phyloP scores from a whole-genome alignment of 2,888 invertebrate species.

The Eupithecia abbreviata region DNA sequence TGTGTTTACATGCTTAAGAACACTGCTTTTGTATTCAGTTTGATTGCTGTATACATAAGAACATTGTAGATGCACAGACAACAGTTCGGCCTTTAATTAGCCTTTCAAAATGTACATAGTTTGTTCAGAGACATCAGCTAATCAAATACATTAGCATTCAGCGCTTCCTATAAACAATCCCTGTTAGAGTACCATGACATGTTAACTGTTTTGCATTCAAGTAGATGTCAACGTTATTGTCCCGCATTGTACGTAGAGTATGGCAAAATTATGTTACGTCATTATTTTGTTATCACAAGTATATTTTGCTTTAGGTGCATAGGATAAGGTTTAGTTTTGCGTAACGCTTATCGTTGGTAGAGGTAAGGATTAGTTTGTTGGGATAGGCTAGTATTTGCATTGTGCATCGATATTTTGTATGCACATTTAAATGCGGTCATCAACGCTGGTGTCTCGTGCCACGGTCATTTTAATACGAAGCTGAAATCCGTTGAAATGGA shows the following conservation, averaged over 20 bases:
- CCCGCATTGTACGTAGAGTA: constrained; percentile 62
- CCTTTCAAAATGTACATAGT: constrained; percentile 40
- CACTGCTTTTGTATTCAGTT: background rate
- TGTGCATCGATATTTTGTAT: constrained; percentile 80
- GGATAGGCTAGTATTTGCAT: constrained; percentile 70
- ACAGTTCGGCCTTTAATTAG: constrained; percentile 38
- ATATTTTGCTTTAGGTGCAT: constrained; percentile 29
- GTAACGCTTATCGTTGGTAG: constrained; percentile 33
- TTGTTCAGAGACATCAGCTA: constrained; percentile 25
- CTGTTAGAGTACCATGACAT: constrained; percentile 70
- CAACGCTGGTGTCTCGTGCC: constrained; percentile 61
- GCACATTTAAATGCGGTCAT: constrained; percentile 82
- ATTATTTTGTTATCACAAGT: constrained; percentile 31
- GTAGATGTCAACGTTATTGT: constrained; percentile 78
- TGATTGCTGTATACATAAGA: background rate
- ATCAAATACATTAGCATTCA: constrained; percentile 58
- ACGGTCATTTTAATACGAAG: constrained; percentile 64
- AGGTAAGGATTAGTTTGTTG: constrained; percentile 48
- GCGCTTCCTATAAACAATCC: constrained; percentile 71
- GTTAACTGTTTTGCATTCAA: constrained; percentile 78
- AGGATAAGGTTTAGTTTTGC: constrained; percentile 48
- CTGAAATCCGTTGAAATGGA: constrained; percentile 63
- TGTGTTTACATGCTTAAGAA: background rate
- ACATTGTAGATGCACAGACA: background rate
- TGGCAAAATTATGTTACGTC: constrained; percentile 31